Evolutionary conservation across 2,113 vertebrate species (phyloP).

Genomic region (Diadophis punctatus): DNA sequence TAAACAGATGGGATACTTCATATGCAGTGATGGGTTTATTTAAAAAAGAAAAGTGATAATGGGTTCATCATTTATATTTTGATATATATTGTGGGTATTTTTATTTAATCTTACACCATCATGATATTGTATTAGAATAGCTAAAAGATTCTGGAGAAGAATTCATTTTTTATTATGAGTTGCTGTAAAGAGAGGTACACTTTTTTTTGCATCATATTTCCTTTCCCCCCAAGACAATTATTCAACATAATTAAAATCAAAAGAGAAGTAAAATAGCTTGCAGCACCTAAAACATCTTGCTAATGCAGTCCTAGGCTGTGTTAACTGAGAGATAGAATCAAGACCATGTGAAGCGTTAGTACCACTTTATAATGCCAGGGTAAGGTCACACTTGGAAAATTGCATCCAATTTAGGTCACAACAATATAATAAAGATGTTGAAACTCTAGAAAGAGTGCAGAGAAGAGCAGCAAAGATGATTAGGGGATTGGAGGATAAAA

Average conservation of each 20-base stretch:
- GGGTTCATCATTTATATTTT: neutral
- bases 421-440: neutral
- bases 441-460: neutral
- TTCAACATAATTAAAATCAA: neutral
- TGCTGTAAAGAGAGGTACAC: neutral
- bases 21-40: conserved; percentile 10
- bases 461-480: neutral
- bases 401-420: neutral
- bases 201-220: neutral
- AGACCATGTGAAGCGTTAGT: neutral
- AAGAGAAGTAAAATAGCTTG: neutral
- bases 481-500: neutral
- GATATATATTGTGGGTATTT: neutral
- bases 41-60: neutral
- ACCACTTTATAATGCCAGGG: neutral
- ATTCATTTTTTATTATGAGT: neutral
- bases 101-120: neutral
- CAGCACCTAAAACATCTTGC: neutral
- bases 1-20: conserved; percentile 20
- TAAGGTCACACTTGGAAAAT: neutral
- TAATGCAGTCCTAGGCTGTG: neutral
- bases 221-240: neutral
- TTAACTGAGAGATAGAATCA: neutral
- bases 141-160: neutral
- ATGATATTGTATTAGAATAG: neutral